A percentile compares a stretch with the other conserved stretches of the same genome.
phyloP scores from a whole-genome alignment of 2,888 invertebrate species.

The Neuroscelio doddi region DNA sequence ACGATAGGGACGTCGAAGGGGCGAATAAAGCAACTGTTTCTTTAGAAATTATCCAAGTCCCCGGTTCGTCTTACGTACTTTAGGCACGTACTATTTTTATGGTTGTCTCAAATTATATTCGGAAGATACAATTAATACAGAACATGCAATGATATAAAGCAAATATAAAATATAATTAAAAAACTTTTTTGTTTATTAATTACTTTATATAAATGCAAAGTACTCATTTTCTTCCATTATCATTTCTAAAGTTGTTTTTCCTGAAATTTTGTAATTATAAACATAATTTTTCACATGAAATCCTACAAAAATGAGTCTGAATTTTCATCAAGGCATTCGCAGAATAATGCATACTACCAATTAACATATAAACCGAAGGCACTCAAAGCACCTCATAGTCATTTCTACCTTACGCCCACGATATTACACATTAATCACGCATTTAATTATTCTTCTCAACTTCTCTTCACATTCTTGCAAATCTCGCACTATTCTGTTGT shows the following conservation, averaged over 20 bases:
- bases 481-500: not conserved
- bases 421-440: constrained; percentile 32
- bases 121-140: not conserved
- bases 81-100: not conserved
- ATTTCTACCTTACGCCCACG: constrained; percentile 1
- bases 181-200: too few relatives aligned
- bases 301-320: too few relatives aligned
- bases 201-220: too few relatives aligned
- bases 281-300: not conserved
- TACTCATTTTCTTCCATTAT: too few relatives aligned
- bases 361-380: constrained; percentile 24
- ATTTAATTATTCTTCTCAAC: constrained; percentile 22
- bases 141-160: not conserved
- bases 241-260: too few relatives aligned
- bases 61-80: not conserved
- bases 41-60: constrained; percentile 22
- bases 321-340: constrained; percentile 8
- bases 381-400: too few relatives aligned
- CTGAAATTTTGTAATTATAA: not conserved
- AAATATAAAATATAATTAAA: too few relatives aligned
- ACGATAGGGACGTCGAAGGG: constrained; percentile 28
- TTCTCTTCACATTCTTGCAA: not conserved
- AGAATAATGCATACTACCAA: constrained; percentile 22
- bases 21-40: constrained; percentile 16
- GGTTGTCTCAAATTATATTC: not conserved